Base-by-base conservation (phyloP, 2,113 vertebrate species). In the pig (Sus scrofa) region DNA sequence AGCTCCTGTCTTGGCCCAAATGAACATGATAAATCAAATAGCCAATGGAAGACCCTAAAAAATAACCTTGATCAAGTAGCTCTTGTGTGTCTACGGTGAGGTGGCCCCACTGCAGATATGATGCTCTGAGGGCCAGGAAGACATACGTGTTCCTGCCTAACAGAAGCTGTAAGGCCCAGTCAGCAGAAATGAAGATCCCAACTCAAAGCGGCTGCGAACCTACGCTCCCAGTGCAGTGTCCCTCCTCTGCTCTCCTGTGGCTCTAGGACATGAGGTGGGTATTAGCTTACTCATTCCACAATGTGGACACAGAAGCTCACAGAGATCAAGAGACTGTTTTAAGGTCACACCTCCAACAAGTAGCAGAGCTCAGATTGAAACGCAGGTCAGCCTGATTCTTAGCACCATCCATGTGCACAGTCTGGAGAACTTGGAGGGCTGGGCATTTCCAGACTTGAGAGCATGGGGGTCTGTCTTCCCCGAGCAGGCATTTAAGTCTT, bases 11-110 rank as follows among this genome's bases (percentile, higher is more conserved):
- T 65, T 50, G 37, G 13, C 22, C 39, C n/a, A 39, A 60, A 19
- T 50, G 39, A 56, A 81, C 11, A 56, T 24, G 52, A 30, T 70
- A 91, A 62, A 71, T 88, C n/a, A 54, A 71, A 79, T 0, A 86
- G 65, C 16, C 14, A 89, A 96, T 71, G 54, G 34, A 79, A 97
- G 19, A 73, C 13, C 30, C 87, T 16, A n/a, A 89, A 96, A 81
- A 37, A 60, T 71, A 52, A 78, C 84, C 27, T 71, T 39, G 4
- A 63, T 37, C 9, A 62, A 90, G 30, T 65, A 85, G 63, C 30
- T 58, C 16, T 6, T 62, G 6, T 34, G 50, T 22, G 6, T 60
- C 37, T 68, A n/a, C 71, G 32, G 2, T 13, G 44, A 89, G 71
- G 20, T 86, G 39, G 19, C 24, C 52, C 37, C 19, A 15, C 20